Conservation (phyloP, 2,888 invertebrate genomes). For the Leucoptera coffeella region DNA sequence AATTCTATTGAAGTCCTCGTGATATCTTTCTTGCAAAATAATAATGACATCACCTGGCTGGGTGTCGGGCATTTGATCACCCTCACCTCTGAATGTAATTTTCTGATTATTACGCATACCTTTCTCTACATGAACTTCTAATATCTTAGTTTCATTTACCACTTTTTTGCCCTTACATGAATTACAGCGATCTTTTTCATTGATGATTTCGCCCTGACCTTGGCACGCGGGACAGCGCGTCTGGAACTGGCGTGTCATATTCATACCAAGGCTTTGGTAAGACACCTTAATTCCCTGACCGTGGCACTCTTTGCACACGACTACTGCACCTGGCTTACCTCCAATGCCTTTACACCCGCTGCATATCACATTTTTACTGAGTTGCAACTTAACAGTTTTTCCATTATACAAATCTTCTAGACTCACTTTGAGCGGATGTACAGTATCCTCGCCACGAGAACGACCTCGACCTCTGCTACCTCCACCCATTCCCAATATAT, state of each 20-base stretch:
- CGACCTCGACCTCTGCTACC: conserved; percentile 49
- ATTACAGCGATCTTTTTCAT: conserved; percentile 77
- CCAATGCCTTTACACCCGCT: conserved; percentile 71
- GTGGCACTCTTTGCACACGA: conserved; percentile 65
- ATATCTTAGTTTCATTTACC: conserved; percentile 71
- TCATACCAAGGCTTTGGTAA: conserved; percentile 61
- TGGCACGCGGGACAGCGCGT: conserved; percentile 57
- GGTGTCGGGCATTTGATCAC: conserved; percentile 82
- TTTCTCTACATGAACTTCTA: conserved; percentile 84
- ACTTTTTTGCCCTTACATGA: conserved; percentile 81
- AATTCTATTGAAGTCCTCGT: conserved; percentile 71
- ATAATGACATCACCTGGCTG: conserved; percentile 88
- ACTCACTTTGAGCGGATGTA: conserved; percentile 77
- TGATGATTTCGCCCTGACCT: conserved; percentile 67
- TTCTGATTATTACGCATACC: conserved; percentile 85
- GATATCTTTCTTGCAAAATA: conserved; percentile 73
- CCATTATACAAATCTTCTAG: conserved; percentile 90
- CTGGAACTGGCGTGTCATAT: conserved; percentile 60
- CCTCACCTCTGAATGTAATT: conserved; percentile 81
- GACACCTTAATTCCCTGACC: conserved; percentile 73
- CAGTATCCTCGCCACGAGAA: conserved; percentile 72
- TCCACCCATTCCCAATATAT: conserved; percentile 57
- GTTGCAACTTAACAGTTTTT: conserved; percentile 73
- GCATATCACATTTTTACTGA: conserved; percentile 79
- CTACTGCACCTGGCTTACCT: conserved; percentile 62